Evolutionary conservation across 2,113 vertebrate genomes (phyloP).

Genomic region (Brachyhypopomus gauderio): DNA sequence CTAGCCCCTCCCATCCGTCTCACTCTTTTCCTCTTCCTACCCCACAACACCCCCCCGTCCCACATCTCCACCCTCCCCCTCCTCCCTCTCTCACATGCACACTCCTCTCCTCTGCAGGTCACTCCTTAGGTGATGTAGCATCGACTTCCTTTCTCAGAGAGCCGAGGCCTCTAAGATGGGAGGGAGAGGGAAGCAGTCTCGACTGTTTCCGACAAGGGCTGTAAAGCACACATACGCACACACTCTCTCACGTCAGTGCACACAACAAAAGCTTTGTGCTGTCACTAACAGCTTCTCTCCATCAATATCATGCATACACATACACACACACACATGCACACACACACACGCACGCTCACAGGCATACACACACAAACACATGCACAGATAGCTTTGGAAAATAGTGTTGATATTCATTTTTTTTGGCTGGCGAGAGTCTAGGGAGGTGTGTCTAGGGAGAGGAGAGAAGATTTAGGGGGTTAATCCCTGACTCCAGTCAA

Average conservation of each 20-base stretch:
- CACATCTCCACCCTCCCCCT: background rate
- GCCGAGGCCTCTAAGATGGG: conserved; percentile 29
- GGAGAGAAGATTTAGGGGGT: too few species aligned
- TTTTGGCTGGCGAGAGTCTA: conserved; percentile 15
- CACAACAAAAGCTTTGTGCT: background rate
- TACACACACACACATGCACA: too few species aligned
- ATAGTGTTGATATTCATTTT: conserved; percentile 35
- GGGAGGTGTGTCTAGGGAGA: background rate
- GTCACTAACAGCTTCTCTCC: conserved; percentile 22
- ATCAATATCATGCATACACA: conserved; percentile 11
- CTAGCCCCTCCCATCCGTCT: background rate
- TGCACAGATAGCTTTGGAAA: conserved; percentile 7
- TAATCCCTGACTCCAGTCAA: conserved; percentile 16
- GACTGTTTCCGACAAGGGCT: conserved; percentile 23
- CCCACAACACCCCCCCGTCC: background rate
- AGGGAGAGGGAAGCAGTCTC: conserved; percentile 33
- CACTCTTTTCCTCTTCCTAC: background rate
- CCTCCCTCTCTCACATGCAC: too few species aligned
- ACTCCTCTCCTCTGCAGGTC: conserved; percentile 5
- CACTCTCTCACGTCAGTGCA: background rate
- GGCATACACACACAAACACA: too few species aligned
- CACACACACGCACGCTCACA: too few species aligned
- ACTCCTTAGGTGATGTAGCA: conserved; percentile 42
- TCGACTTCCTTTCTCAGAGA: conserved; percentile 33
- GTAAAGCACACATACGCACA: conserved; percentile 9